phyloP scores from a whole-genome alignment of 2,113 vertebrate species.

The Notarius quadriscutis region DNA sequence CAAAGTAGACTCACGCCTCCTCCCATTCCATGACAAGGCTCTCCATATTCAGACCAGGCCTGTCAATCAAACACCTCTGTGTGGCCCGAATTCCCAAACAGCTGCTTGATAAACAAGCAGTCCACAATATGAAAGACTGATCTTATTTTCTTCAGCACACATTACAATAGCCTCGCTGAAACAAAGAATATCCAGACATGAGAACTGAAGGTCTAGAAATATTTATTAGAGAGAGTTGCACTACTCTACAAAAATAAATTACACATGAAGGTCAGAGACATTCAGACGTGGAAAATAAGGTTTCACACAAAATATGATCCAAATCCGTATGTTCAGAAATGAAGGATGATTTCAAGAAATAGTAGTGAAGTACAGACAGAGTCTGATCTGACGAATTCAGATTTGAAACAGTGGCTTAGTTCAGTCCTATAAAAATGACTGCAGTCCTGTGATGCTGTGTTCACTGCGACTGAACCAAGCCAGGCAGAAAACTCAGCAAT shows the following conservation, averaged over 20 bases:
- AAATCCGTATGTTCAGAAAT: neutral
- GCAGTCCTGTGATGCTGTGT: neutral
- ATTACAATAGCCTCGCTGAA: neutral
- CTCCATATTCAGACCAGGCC: conserved; percentile 14
- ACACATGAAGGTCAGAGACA: conserved; percentile 3
- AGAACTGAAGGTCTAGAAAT: conserved; percentile 1
- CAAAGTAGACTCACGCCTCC: neutral
- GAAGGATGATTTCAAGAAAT: neutral
- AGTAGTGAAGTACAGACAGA: conserved; percentile 1
- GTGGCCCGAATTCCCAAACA: conserved; percentile 24
- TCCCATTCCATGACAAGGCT: conserved; percentile 1
- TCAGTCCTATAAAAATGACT: conserved; percentile 8
- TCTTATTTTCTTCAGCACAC: neutral
- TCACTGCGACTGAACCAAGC: conserved; percentile 1
- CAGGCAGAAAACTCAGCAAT: conserved; percentile 26
- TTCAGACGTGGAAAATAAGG: neutral
- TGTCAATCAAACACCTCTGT: conserved; percentile 28
- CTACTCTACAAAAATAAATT: conserved; percentile 15
- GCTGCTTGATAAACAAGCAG: neutral
- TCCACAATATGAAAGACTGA: neutral
- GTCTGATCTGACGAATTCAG: neutral
- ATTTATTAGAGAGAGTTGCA: conserved; percentile 27
- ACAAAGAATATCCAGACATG: conserved; percentile 26
- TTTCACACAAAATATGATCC: neutral
- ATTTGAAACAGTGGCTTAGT: conserved; percentile 26